Evolutionary conservation across 2,888 invertebrate genomes (phyloP).

Genomic region (Napeogenes sylphis): DNA sequence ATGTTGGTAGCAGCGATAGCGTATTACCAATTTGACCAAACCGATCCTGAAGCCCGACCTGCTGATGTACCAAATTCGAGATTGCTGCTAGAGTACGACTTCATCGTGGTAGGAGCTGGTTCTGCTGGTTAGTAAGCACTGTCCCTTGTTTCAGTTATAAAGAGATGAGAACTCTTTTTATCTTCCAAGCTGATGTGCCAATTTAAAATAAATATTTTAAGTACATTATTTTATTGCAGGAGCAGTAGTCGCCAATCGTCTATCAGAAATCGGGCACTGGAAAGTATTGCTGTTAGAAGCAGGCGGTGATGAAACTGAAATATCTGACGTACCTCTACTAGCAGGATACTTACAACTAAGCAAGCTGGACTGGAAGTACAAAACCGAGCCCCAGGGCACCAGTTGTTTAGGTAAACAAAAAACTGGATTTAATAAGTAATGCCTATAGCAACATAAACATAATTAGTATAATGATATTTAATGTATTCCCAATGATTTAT

Average conservation of each 20-base stretch:
- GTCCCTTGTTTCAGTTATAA: too few species aligned
- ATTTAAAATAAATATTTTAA: too few species aligned
- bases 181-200: too few species aligned
- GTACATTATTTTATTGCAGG: slow-evolving; percentile 67
- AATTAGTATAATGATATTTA: too few species aligned
- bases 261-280: slow-evolving; percentile 88
- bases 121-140: slow-evolving; percentile 82
- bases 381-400: slow-evolving; percentile 91
- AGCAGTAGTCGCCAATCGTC: slow-evolving; percentile 89
- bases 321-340: slow-evolving; percentile 91
- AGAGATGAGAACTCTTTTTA: too few species aligned
- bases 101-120: slow-evolving; percentile 90
- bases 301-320: slow-evolving; percentile 93
- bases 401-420: slow-evolving; percentile 84
- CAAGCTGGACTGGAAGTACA: slow-evolving; percentile 94
- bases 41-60: slow-evolving; percentile 88
- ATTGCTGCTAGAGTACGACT: slow-evolving; percentile 85
- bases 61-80: slow-evolving; percentile 82
- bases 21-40: slow-evolving; percentile 90
- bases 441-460: too few species aligned
- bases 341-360: slow-evolving; percentile 92
- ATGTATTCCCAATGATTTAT: too few species aligned
- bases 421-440: background rate
- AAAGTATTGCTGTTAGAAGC: slow-evolving; percentile 89
- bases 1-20: slow-evolving; percentile 90